Base-by-base conservation (phyloP, 1,140 invertebrate species). In the Drosophila baimaii region DNA sequence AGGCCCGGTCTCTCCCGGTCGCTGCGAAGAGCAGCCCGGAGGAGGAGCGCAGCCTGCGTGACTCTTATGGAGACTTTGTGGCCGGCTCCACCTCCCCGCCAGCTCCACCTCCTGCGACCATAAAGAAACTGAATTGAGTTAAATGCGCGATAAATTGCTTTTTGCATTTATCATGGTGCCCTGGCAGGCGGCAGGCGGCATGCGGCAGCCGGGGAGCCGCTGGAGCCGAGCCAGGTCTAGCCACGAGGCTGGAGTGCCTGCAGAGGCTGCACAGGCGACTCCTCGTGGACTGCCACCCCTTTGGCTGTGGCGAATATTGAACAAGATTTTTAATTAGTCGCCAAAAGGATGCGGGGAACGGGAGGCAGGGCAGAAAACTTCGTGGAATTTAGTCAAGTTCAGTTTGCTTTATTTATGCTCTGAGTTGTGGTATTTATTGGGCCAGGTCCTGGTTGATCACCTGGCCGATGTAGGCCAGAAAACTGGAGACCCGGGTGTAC, bases 61-160 rank as follows among this genome's bases (percentile, higher is more conserved):
- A 52, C 51, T 52, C 13, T 77, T 66, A 70, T 80, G 44, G 71
- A 86, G 86, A 79, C 83, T 77, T 77, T 83, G 82, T 82, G 83
- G 79, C 82, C 74, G 62, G 54, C 81, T 61, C 58, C 52, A 43
- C 43, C 49, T 39, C 15, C 35, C 47, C 21, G 15, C 10, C 10
- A 52, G 19, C 29, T 33, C 17, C 47, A 41, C 55, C 64, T 61
- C 69, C 39, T 23, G 37, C 68, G 77, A 59, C 77, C 83, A 77
- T 86, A 86, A 88, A 86, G 79, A 86, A 86, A 86, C 83, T 89
- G 83, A 86, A 86, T 86, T 86, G 83, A 84, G 89, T 85, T 88
- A 90, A 90, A 90, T 90, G 80, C 75, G 88, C 83, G 88, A 84
- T 90, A 90, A 90, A 90, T 90, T 90, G 88, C 88, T 90, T 90